Base-by-base conservation (phyloP, 2,113 vertebrate species). In the Onychorhynchus coronatus region DNA sequence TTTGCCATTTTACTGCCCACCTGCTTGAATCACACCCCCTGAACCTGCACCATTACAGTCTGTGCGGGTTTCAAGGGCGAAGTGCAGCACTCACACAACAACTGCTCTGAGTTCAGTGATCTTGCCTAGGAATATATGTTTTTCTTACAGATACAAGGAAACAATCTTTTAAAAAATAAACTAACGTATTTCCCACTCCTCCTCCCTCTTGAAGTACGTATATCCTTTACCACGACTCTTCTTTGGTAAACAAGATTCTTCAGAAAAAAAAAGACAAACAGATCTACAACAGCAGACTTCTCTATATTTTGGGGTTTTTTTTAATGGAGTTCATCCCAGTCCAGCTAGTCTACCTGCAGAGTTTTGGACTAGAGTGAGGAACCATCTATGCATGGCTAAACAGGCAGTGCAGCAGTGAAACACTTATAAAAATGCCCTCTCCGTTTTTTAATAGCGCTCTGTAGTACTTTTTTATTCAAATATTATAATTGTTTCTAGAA, bases 221-320 rank as follows among this genome's bases (percentile, higher is more conserved):
- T 2, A 58, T 55, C 12, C 13, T 88, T 74, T 23, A 44, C 13
- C 56, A 86, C 12, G 15, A 18, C 35, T 62, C 21, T 35, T 39
- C 30, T 37, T 58, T 17, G 39, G 21, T 50, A 31, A 84, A 75
- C 24, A 46, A 58, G 49, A 27, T 31, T 75, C 47, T 14, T 65
- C 39, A 18, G 9, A 58, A 59, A 33, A 37, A 73, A 86, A 70
- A 87, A 76, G 62, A 37, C 61, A 82, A 85, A 1, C 19, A 67
- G 33, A 23, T 44, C 35, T 49, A 37, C 7, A 65, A 11, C 33
- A 75, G 13, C 28, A 90, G 50, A 83, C 3, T 13, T 55, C 33
- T 11, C 4, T 10, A 41, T 42, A 8, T 65, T 85, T 11, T 6
- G 5, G 9, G 0, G 1, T 18, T 8, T 6, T 35, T 59, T 58